Conservation (phyloP, 2,797 vertebrate species). For the Masticophis lateralis region DNA sequence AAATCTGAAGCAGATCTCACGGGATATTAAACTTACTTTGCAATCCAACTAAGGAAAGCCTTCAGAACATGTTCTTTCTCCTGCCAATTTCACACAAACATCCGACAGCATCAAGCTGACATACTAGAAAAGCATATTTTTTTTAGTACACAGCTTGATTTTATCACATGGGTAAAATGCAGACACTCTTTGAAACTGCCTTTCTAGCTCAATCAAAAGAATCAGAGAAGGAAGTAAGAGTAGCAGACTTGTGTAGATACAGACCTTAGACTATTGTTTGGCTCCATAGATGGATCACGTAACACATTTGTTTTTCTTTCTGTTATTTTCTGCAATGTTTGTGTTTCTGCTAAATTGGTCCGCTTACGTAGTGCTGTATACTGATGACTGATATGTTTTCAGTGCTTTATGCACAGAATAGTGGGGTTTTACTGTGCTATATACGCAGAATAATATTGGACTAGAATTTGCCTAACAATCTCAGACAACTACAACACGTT, state of each 20-base stretch:
- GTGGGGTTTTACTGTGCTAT: not conserved
- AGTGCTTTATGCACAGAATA: slow-evolving; percentile 26
- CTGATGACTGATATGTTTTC: slow-evolving; percentile 43
- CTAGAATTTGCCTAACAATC: slow-evolving; percentile 21
- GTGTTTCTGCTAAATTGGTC: slow-evolving; percentile 34
- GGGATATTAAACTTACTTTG: slow-evolving; percentile 3
- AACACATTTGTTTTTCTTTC: not conserved
- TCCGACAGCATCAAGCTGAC: rapidly evolving
- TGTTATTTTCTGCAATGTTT: not conserved
- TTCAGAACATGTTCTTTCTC: not conserved
- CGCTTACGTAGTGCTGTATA: not conserved
- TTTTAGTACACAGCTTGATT: not conserved
- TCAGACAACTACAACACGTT: slow-evolving; percentile 21
- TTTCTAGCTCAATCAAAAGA: not conserved
- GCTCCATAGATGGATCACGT: not conserved
- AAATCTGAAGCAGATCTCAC: not conserved
- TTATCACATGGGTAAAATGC: slow-evolving; percentile 8
- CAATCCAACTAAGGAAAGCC: slow-evolving; percentile 50
- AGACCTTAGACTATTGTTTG: not conserved
- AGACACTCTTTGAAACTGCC: slow-evolving; percentile 13
- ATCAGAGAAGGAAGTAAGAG: not conserved
- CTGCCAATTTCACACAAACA: not conserved
- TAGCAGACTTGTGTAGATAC: not conserved
- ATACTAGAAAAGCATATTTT: not conserved
- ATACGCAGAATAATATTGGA: slow-evolving; percentile 15